Percentiles rank a stretch among this genome's conserved stretches.
These are phyloP conservation scores for Bombus cullumanus DNA, from an alignment of 1,140 invertebrate species.

Conservation along the genomic window DNA sequence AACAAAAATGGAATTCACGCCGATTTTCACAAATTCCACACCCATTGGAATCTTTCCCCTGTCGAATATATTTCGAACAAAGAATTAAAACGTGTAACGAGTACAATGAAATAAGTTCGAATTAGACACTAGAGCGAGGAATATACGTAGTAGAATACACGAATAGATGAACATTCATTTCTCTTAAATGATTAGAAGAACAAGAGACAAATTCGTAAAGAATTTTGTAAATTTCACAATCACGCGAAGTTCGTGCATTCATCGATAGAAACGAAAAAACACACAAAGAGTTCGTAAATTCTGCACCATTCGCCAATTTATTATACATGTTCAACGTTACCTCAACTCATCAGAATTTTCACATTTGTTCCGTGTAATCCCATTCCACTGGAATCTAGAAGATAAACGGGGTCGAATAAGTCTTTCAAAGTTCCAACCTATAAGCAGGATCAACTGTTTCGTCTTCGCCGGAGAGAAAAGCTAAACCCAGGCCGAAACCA, in stretches of 20 bases:
- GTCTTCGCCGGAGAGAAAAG: not conserved
- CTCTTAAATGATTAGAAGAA: not conserved
- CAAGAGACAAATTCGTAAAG: not conserved
- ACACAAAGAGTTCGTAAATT: not conserved
- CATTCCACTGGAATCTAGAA: not conserved
- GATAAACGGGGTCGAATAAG: conserved; percentile 39
- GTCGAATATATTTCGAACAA: not conserved
- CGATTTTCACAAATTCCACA: too few relatives aligned
- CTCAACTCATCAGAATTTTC: not conserved
- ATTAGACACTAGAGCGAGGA: not conserved
- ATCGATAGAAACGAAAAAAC: not conserved
- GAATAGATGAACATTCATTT: too few relatives aligned
- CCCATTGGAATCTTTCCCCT: not conserved
- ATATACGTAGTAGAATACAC: too few relatives aligned
- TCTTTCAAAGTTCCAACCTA: conserved; percentile 1
- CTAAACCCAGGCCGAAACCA: not conserved
- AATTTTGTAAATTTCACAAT: not conserved
- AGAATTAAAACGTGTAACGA: not conserved
- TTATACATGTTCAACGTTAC: accelerated
- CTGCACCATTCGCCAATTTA: not conserved
- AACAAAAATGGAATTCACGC: too few relatives aligned
- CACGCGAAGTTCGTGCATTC: too few relatives aligned
- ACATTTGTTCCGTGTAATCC: not conserved
- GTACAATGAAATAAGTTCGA: not conserved
- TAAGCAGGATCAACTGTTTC: not conserved